A percentile compares a stretch with the other conserved stretches of the same genome.
Evolutionary conservation across 2,797 vertebrate species (phyloP).

Genomic region (Chrosomus eos): DNA sequence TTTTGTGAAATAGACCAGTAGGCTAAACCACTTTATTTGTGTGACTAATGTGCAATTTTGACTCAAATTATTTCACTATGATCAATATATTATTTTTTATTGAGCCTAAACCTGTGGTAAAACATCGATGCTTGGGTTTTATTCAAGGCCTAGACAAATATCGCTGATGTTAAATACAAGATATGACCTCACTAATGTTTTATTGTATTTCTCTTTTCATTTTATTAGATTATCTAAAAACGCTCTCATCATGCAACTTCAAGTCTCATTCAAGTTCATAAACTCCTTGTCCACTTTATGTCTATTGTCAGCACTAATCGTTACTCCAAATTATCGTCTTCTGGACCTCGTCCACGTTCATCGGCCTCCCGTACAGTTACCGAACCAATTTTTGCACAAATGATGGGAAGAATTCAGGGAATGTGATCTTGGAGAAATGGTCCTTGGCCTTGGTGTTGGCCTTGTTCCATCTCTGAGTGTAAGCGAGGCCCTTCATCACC

Average conservation of each 20-base stretch:
- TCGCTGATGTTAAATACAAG: background rate
- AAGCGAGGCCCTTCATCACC: conserved; percentile 1
- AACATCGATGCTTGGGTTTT: no score
- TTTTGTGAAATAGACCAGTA: no score
- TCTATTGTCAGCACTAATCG: background rate
- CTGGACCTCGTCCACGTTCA: conserved; percentile 20
- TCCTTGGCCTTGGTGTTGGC: conserved; percentile 38
- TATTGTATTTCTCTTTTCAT: background rate
- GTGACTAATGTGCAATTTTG: no score
- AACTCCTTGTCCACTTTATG: background rate
- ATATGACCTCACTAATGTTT: background rate
- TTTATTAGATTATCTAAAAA: background rate
- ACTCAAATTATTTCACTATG: no score
- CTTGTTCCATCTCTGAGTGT: conserved; percentile 37
- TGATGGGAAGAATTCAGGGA: conserved; percentile 49
- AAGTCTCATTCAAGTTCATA: conserved; percentile 15
- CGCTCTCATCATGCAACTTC: background rate
- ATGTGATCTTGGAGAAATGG: conserved; percentile 45
- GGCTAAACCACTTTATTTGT: no score
- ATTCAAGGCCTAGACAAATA: background rate
- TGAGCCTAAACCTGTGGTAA: no score
- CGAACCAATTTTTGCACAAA: conserved; percentile 30
- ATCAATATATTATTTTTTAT: no score
- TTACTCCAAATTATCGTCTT: conserved; percentile 24
- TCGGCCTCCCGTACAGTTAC: conserved; percentile 7